Percentiles rank a stretch among this genome's conserved stretches.
These are phyloP conservation scores for Trochalopteron elliotii DNA, from an alignment of 2,113 vertebrate genomes.

Conservation along the genomic window DNA sequence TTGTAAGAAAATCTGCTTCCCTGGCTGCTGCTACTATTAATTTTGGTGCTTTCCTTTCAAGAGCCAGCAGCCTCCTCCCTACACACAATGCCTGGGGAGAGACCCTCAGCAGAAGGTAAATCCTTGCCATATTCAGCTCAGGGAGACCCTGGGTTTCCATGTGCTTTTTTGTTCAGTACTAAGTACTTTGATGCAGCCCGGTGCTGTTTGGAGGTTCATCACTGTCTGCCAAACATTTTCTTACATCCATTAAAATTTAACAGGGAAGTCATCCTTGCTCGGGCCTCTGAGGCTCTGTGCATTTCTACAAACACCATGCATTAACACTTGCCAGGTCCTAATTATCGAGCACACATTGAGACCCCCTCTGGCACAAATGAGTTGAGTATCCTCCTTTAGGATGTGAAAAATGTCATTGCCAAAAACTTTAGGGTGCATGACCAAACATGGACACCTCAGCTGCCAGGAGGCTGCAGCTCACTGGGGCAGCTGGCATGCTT, in stretches of 20 bases:
- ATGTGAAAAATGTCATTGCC: not conserved
- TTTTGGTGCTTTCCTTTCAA: not conserved
- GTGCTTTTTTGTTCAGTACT: not conserved
- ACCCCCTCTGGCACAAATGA: not conserved
- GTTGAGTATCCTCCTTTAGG: not conserved
- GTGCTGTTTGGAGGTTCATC: not conserved
- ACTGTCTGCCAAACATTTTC: rapidly evolving
- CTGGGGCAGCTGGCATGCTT: not conserved
- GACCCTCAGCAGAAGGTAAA: not conserved
- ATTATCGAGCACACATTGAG: not conserved
- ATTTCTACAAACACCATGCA: not conserved
- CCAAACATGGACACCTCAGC: constrained; percentile 49
- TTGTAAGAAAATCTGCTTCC: not conserved
- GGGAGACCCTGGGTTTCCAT: not conserved
- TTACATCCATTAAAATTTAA: not conserved
- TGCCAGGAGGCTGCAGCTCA: not conserved
- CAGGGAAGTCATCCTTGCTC: not conserved
- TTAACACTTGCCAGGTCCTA: not conserved
- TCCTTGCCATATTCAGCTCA: not conserved
- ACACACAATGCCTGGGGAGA: not conserved
- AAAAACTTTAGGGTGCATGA: constrained; percentile 38
- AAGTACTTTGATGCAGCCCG: not conserved
- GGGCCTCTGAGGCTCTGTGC: not conserved
- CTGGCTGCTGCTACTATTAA: not conserved
- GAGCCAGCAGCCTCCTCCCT: not conserved